Conservation (phyloP, 2,113 vertebrate genomes). For the Mirza zaza region DNA sequence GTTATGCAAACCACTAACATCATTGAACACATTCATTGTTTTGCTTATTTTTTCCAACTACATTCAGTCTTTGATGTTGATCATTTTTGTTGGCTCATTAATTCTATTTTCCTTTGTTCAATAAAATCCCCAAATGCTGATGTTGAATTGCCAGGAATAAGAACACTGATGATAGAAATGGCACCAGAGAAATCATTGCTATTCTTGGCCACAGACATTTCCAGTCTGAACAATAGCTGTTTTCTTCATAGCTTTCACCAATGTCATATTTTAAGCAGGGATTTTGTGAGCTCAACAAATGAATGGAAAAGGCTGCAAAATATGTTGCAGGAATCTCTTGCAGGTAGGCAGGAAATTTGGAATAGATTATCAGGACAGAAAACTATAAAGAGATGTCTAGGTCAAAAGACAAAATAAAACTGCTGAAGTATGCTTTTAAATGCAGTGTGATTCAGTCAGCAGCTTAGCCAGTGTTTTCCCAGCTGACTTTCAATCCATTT, state of each 20-base stretch:
- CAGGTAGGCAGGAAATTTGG: conserved; percentile 79
- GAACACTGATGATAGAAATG: conserved; percentile 73
- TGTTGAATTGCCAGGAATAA: conserved; percentile 46
- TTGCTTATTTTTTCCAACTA: conserved; percentile 34
- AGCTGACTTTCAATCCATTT: conserved; percentile 14
- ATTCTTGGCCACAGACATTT: conserved; percentile 80
- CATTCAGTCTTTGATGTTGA: conserved; percentile 7
- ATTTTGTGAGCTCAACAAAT: conserved; percentile 71
- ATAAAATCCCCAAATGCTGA: conserved; percentile 28
- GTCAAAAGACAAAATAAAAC: conserved; percentile 70
- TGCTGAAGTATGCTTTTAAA: conserved; percentile 40
- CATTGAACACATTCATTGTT: conserved; percentile 42
- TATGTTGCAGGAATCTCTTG: conserved; percentile 50
- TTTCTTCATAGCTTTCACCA: conserved; percentile 79
- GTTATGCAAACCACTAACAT: conserved; percentile 3
- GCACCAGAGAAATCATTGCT: conserved; percentile 77
- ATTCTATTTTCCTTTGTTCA: conserved; percentile 63
- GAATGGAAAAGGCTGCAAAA: conserved; percentile 67
- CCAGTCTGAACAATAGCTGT: conserved; percentile 79
- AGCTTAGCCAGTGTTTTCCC: background rate
- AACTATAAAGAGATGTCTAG: conserved; percentile 54
- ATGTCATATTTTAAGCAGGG: conserved; percentile 69
- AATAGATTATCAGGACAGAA: conserved; percentile 71
- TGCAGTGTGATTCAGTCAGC: conserved; percentile 40
- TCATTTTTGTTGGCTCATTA: conserved; percentile 67